phyloP scores from a whole-genome alignment of 2,113 vertebrate genomes.

The Lamprotornis superbus region DNA sequence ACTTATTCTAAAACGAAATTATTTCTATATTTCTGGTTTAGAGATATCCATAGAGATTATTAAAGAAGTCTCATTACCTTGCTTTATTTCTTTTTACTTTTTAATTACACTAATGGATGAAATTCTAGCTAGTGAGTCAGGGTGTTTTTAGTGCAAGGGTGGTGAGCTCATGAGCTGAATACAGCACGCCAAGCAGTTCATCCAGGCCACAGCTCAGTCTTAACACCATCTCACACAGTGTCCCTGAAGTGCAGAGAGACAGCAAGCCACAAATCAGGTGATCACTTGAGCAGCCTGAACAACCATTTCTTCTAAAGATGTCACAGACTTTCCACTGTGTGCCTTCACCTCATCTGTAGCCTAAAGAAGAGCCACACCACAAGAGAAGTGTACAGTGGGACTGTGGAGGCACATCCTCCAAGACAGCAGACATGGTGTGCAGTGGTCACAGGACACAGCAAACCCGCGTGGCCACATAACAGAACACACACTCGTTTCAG shows the following conservation, averaged over 20 bases:
- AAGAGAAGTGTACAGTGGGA: accelerated
- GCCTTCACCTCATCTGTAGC: not conserved
- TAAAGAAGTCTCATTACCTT: not conserved
- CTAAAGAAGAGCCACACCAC: not conserved
- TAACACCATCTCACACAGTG: not conserved
- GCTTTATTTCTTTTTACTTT: not conserved
- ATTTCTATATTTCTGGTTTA: not conserved
- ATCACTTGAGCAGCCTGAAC: not conserved
- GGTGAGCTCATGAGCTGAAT: conserved; percentile 3
- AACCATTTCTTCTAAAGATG: not conserved
- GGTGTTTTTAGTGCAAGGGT: not conserved
- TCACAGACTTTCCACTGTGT: not conserved
- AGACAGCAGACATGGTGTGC: not conserved
- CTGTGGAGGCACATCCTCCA: too few species aligned
- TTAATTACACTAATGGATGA: conserved; percentile 2
- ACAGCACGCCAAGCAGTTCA: not conserved
- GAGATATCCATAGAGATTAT: not conserved
- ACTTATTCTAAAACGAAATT: conserved; percentile 12
- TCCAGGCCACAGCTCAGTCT: not conserved
- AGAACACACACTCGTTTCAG: not conserved
- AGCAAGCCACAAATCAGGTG: not conserved
- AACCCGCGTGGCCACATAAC: not conserved
- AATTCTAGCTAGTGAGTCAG: not conserved
- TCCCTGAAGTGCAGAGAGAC: not conserved
- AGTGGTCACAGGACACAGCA: not conserved